Evolutionary conservation across 1,140 invertebrate genomes (phyloP), one percentile per base, ranked within the genome.

Genomic region (Cydia strobilella): DNA sequence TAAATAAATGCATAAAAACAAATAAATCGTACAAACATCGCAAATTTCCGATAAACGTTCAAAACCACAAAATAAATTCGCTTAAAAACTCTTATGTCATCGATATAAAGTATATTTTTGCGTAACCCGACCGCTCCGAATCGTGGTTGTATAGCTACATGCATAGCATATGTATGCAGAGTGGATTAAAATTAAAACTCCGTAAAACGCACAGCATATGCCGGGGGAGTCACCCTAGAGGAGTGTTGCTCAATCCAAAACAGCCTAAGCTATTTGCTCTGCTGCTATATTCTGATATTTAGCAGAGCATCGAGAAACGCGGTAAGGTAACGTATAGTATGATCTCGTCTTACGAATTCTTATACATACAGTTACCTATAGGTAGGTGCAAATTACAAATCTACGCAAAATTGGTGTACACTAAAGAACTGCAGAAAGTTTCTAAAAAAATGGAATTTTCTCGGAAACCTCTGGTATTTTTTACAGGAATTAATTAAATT

Each of bases 201-300:
- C 85, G 84, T 84, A 83, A 84, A 86, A 86, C 85, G 79, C 80
- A 74, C 65, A 87, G 74, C 84, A 87, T 88, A 88, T 88, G 86
- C 78, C 82, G 73, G 75, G 69, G 65, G 65, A 69, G 35, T 18
- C 65, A 69, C 65, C 65, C 65, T 69, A 39, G 31, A 7, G n/a
- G 13, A 5, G 63, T 31, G 23, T 31, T 31, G 13, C 27, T 6
- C 25, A 31, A 35, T 35, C 13, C 31, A 69, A 72, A 72, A 72
- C 18, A 23, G 39, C 39, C 12, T 51, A 72, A 35, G 65, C 18
- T 66, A 9, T 39, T 45, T 45, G 42, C 42, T 45, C 42, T 51
- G n/a, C 48, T 51, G 48, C n/a, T 7, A 18, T n/a, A 18, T 51
- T 51, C 48, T 4, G 13, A 45, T 45, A 15, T 45, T 45, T 10